Base-by-base conservation (phyloP, 64 coral and sea anemone species). In the Astreopora myriophthalma region DNA sequence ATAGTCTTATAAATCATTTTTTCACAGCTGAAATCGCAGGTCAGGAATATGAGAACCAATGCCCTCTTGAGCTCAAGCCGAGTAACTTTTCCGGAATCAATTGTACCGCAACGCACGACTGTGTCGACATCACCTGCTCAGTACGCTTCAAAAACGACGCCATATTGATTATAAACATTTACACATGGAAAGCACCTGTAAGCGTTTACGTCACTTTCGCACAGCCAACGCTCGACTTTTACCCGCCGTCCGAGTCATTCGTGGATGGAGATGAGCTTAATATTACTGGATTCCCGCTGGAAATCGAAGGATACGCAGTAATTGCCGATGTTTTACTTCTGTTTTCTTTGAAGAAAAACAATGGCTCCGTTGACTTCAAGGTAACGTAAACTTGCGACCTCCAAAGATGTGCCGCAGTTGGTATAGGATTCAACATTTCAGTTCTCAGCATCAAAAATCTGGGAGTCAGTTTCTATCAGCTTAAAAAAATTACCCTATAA, bases 291-390 rank as follows among this genome's bases (percentile, higher is more conserved):
- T 83, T 83, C 13, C 79, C 79, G 9, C 33, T 83, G 55, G 30
- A 83, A 36, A 39, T 83, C 12, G 19, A 37, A 39, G 34, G 34
- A 9, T 83, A 51, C 20, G 9, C 29, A 38, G 31, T n/a, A 14
- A 33, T n/a, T 37, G 55, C 12, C 25, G 33, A 83, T 83, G 79
- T 38, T 8, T 83, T 37, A n/a, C 32, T 83, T 12, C 55, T 38
- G 23, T 3, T 63, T 25, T 62, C 57, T 7, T 2, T 83, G 33
- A 83, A 23, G 20, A 38, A 83, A 83, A 34, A 35, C 6, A 83
- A 83, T 65, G 55, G 32, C 8, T 38, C 79, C 6, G 23, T 83
- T 22, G 22, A 25, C 32, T 83, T 83, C 57, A 64, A 83, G 79
- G 79, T 83, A 83, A 13, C 33, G 7, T 37, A 7, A 24, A 24